A percentile compares a stretch with the other conserved stretches of the same genome.
phyloP scores from a whole-genome alignment of 2,888 invertebrate species.

The Calephelis perditalis region DNA sequence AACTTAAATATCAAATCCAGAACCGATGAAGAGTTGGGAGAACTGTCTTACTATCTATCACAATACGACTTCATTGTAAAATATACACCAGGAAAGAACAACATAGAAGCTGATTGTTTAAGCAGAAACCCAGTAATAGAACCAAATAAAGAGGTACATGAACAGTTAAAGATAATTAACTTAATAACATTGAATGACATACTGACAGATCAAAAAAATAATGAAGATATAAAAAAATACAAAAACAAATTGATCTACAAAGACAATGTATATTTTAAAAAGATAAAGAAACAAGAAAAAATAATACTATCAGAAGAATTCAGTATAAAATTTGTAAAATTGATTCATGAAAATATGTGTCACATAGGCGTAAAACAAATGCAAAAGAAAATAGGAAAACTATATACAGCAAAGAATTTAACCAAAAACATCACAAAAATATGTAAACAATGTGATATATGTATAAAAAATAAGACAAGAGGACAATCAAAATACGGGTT shows the following conservation, averaged over 20 bases:
- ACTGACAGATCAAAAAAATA: constrained; percentile 14
- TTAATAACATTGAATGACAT: constrained; percentile 27
- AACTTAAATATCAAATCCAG: constrained; percentile 25
- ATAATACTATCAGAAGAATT: not conserved
- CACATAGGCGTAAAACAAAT: constrained; percentile 18
- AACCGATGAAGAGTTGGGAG: constrained; percentile 25
- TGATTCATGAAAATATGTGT: constrained; percentile 1
- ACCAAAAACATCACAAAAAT: constrained; percentile 3
- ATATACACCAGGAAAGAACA: constrained; percentile 29
- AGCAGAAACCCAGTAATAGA: constrained; percentile 31
- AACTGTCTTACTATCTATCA: constrained; percentile 28
- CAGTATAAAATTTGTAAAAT: constrained; percentile 3
- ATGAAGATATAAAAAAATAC: constrained; percentile 9
- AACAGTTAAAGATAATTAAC: constrained; percentile 27
- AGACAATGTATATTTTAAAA: constrained; percentile 19
- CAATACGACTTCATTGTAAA: constrained; percentile 29
- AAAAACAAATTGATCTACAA: constrained; percentile 14
- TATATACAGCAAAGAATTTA: constrained; percentile 1
- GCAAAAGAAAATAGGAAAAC: constrained; percentile 3
- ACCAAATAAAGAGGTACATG: constrained; percentile 23
- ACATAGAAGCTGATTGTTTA: constrained; percentile 30
- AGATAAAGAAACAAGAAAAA: constrained; percentile 24
- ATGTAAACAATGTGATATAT: constrained; percentile 3
- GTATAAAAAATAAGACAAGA: constrained; percentile 3
- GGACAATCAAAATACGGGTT: constrained; percentile 3